These are phyloP conservation scores for Caenorhabditis afra DNA, from an alignment of 2,888 invertebrate genomes.

Conservation along the genomic window DNA sequence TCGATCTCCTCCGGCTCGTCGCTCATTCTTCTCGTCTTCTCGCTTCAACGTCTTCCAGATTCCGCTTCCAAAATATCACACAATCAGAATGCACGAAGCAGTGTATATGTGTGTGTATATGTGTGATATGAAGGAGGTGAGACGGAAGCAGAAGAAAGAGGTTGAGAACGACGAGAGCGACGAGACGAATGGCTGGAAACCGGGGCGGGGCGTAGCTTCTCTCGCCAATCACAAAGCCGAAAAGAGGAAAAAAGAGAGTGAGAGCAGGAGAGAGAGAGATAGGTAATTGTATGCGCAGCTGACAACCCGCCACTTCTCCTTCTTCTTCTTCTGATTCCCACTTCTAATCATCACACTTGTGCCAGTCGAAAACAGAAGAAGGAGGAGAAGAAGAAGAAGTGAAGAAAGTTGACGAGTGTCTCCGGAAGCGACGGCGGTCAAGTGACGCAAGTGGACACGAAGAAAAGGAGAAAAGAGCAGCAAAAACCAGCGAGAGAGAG, in stretches of 20 bases:
- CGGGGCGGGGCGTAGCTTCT: constrained; percentile 20
- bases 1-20: constrained; percentile 38
- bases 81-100: no score
- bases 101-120: no score
- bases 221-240: constrained; percentile 17
- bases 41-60: neutral
- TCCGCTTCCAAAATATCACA: neutral
- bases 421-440: no score
- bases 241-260: no score
- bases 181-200: constrained; percentile 31
- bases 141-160: constrained; percentile 14
- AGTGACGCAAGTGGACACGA: constrained; percentile 37
- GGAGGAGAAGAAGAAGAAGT: neutral
- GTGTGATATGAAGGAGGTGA: constrained; percentile 9
- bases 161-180: constrained; percentile 40
- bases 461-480: constrained; percentile 21
- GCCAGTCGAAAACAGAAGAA: neutral
- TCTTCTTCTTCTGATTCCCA: neutral
- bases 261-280: no score
- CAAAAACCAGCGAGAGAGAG: constrained; percentile 27
- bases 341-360: neutral
- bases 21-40: constrained; percentile 1
- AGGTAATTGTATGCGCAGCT: constrained; percentile 37
- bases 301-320: neutral
- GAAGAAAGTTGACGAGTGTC: neutral